A percentile compares a stretch with the other conserved stretches of the same genome.
Conservation (phyloP, 1,140 invertebrate genomes). For the Pseudomyrmex dendroicus region DNA sequence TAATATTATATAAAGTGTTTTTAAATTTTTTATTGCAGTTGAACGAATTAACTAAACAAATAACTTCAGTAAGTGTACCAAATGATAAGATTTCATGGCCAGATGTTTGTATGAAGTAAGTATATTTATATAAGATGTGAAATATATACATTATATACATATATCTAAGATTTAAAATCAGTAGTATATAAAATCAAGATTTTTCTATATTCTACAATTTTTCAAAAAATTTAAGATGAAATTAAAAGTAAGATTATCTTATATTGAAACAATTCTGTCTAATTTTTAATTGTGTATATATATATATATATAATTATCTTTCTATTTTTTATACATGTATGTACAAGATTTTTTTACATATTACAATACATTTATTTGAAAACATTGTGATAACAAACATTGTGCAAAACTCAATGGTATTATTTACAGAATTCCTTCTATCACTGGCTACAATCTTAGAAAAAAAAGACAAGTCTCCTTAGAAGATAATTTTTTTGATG, state of each 20-base stretch:
- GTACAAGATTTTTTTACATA: background rate
- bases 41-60: slow-evolving; percentile 80
- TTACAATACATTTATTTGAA: slow-evolving; percentile 3
- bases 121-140: background rate
- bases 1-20: slow-evolving; percentile 7
- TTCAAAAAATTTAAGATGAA: background rate
- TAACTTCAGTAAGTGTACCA: slow-evolving; percentile 67
- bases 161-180: no score
- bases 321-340: background rate
- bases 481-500: slow-evolving; percentile 79
- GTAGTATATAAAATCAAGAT: no score
- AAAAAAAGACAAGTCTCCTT: slow-evolving; percentile 69
- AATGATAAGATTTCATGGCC: slow-evolving; percentile 83
- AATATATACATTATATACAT: background rate
- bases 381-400: background rate
- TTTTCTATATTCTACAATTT: no score
- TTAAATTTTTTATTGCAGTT: slow-evolving; percentile 67
- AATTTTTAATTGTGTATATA: slow-evolving; percentile 4
- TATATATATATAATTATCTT: background rate
- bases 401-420: slow-evolving; percentile 17
- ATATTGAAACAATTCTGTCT: background rate
- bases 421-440: slow-evolving; percentile 79
- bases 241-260: background rate
- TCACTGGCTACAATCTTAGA: slow-evolving; percentile 67
- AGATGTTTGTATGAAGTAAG: slow-evolving; percentile 89